phyloP scores from a whole-genome alignment of 2,888 invertebrate genomes.

The Platypus cylindrus region DNA sequence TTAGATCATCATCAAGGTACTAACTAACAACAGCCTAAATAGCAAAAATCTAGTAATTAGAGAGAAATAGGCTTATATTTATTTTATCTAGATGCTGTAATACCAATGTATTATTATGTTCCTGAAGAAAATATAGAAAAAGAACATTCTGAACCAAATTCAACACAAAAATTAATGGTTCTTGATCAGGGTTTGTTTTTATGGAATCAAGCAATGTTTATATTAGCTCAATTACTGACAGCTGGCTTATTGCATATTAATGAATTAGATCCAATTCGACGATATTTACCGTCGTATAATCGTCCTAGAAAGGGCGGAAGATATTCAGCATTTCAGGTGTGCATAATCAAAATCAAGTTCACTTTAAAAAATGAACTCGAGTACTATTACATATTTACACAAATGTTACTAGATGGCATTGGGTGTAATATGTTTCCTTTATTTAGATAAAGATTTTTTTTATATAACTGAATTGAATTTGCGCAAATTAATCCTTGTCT shows the following conservation, averaged over 20 bases:
- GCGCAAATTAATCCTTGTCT: too few relatives aligned
- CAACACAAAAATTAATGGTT: conserved; percentile 21
- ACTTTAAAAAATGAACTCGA: too few relatives aligned
- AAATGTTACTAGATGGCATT: conserved; percentile 1
- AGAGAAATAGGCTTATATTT: not conserved
- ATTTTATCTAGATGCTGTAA: conserved; percentile 57
- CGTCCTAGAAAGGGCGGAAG: conserved; percentile 82
- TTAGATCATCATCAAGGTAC: conserved; percentile 70
- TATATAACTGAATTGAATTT: too few relatives aligned
- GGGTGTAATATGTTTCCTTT: not conserved
- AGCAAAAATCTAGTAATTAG: not conserved
- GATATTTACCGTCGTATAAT: conserved; percentile 92
- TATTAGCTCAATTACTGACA: conserved; percentile 84
- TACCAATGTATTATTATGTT: conserved; percentile 90
- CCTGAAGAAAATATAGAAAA: conserved; percentile 57
- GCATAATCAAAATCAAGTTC: conserved; percentile 7
- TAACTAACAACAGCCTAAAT: too few relatives aligned
- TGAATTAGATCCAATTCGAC: conserved; percentile 88
- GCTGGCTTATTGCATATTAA: conserved; percentile 82
- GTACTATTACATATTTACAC: too few relatives aligned
- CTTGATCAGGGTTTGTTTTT: conserved; percentile 57
- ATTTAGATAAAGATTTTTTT: too few relatives aligned
- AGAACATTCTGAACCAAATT: conserved; percentile 55
- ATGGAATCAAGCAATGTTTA: conserved; percentile 94
- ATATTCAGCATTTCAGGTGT: conserved; percentile 95